Evolutionary conservation across 1,140 invertebrate species (phyloP), one percentile per base, ranked within the genome.

Genomic region (Drosophila ironensis): DNA sequence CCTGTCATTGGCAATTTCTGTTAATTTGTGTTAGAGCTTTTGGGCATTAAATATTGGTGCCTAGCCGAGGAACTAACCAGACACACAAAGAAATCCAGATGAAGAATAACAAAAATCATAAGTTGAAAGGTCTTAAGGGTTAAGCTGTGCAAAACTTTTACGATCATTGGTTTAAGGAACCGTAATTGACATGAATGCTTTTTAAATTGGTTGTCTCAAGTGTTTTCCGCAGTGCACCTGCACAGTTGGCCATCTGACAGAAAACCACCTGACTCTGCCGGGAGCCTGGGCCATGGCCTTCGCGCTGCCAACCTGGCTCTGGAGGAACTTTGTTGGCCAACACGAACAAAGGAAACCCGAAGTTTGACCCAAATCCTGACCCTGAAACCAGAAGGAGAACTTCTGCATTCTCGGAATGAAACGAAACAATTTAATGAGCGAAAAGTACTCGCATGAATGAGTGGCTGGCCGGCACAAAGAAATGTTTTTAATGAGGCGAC

Each of bases 341-440:
- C 61, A 22, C 14, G n/a, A 24, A 2, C 24, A 14, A n/a, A 4
- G n/a, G 20, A 14, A 5, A 14, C 2, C 17, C 7, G 27, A 47
- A 68, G 64, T 68, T 68, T 30, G 41, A 27, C 42, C 67, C 7
- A 19, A 66, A 41, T 56, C 45, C 35, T 30, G 47, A 35, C 25
- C 50, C n/a, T 38, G 17, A 24, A n/a, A 35, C 28, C 28, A 37
- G 41, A 30, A 48, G 22, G 24, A 25, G 41, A 47, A 27, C 30
- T 48, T 48, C 19, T 63, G 57, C n/a, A n/a, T n/a, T 63, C 41
- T 63, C 56, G 28, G 22, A 30, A 8, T n/a, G 22, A 47, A 63
- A 47, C 37, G 44, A 52, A 77, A 81, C 68, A 77, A 72, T 81
- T 84, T 84, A 84, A 81, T 84, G 68, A 72, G 70, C 30, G 30